Conservation (phyloP, 1,140 invertebrate genomes). For the Dendroctonus valens region DNA sequence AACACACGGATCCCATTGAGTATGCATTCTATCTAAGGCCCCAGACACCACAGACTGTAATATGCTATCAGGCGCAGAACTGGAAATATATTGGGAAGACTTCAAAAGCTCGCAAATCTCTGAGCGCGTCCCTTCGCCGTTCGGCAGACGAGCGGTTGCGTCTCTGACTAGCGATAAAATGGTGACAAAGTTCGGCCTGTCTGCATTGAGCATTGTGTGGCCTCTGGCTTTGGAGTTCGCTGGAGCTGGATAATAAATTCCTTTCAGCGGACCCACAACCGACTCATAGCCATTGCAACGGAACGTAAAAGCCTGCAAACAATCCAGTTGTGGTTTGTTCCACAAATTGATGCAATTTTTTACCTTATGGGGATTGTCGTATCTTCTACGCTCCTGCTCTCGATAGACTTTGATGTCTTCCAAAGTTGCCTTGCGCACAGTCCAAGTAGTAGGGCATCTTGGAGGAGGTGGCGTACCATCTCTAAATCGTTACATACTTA, state of each 20-base stretch:
- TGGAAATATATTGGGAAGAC: slow-evolving; percentile 81
- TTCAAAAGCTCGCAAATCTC: slow-evolving; percentile 84
- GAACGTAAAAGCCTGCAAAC: slow-evolving; percentile 81
- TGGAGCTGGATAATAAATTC: slow-evolving; percentile 68
- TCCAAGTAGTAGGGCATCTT: slow-evolving; percentile 71
- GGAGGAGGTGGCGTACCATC: slow-evolving; percentile 36
- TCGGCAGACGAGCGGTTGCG: slow-evolving; percentile 88
- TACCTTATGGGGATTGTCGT: slow-evolving; percentile 80
- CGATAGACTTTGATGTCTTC: slow-evolving; percentile 79
- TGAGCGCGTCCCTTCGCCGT: slow-evolving; percentile 87
- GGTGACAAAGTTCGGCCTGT: slow-evolving; percentile 87
- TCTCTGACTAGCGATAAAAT: slow-evolving; percentile 88
- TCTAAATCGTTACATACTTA: slow-evolving; percentile 4
- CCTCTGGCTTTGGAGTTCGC: slow-evolving; percentile 65
- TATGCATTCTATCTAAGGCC: slow-evolving; percentile 84
- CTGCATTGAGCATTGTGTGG: slow-evolving; percentile 77
- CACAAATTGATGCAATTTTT: slow-evolving; percentile 50
- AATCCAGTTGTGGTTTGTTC: slow-evolving; percentile 48
- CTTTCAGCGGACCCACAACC: slow-evolving; percentile 87
- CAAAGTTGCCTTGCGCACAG: slow-evolving; percentile 72
- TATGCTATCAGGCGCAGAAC: slow-evolving; percentile 67
- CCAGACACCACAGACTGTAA: slow-evolving; percentile 85
- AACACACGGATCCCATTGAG: slow-evolving; percentile 86
- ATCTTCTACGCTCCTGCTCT: slow-evolving; percentile 66
- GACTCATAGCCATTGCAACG: slow-evolving; percentile 77